Conservation (phyloP, 2,797 vertebrate genomes). For the Characodon lateralis region DNA sequence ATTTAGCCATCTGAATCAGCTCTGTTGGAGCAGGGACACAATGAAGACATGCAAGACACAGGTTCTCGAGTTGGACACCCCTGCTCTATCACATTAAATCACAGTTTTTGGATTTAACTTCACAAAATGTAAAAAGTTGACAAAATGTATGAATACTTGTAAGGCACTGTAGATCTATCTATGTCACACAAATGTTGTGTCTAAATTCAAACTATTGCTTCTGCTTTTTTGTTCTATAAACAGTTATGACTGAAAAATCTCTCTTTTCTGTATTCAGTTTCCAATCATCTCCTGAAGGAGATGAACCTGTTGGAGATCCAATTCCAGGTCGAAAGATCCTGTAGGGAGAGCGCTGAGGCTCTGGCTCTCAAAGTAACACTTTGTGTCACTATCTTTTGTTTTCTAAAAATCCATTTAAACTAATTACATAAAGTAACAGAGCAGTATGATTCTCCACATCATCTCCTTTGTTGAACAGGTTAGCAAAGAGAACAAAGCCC, state of each 20-base stretch:
- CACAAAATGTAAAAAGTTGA: neutral
- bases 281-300: slow-evolving; percentile 82
- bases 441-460: neutral
- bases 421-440: neutral
- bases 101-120: neutral
- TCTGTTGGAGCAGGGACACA: neutral
- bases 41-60: neutral
- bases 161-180: neutral
- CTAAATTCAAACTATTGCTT: neutral
- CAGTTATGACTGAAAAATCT: neutral
- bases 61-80: neutral
- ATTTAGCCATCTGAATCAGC: neutral
- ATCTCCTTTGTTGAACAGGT: slow-evolving; percentile 64
- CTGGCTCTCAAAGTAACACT: slow-evolving; percentile 76
- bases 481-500: slow-evolving; percentile 76
- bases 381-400: neutral
- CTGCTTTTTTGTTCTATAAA: neutral
- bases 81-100: neutral
- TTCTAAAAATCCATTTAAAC: neutral
- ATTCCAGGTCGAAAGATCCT: slow-evolving; percentile 79
- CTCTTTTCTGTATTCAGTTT: slow-evolving; percentile 64
- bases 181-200: neutral
- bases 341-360: slow-evolving; percentile 78
- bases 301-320: slow-evolving; percentile 80
- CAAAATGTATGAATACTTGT: neutral